These are phyloP conservation scores for Cephus nigrinus DNA, from an alignment of 2,888 invertebrate species.

Conservation along the genomic window DNA sequence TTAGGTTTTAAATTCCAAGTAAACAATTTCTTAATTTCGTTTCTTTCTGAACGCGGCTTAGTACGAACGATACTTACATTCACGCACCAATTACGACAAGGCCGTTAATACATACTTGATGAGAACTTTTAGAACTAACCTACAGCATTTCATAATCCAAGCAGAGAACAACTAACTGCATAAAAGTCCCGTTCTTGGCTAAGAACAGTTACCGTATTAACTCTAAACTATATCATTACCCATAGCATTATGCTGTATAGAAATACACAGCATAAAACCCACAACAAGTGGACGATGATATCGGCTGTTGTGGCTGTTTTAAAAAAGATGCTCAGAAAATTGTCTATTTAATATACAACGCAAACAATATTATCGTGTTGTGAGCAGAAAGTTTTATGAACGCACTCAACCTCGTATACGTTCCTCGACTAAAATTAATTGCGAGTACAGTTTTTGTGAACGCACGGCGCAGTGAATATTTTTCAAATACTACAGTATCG, in stretches of 20 bases:
- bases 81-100: slow-evolving; percentile 49
- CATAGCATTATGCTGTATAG: neutral
- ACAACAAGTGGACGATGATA: neutral
- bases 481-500: neutral
- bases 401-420: too few species aligned
- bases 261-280: neutral
- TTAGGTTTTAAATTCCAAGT: neutral
- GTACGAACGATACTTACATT: slow-evolving; percentile 30
- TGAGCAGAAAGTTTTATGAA: neutral
- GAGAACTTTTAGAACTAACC: neutral
- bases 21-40: neutral
- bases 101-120: slow-evolving; percentile 25
- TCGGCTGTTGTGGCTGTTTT: neutral
- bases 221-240: neutral
- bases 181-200: neutral
- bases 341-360: neutral
- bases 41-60: neutral
- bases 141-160: neutral
- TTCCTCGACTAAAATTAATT: too few species aligned
- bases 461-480: neutral
- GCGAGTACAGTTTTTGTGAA: neutral
- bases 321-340: neutral
- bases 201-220: neutral
- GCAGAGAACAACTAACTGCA: neutral
- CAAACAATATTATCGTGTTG: neutral